phyloP scores from a whole-genome alignment of 2,113 vertebrate species.

The Hippocampus comes region DNA sequence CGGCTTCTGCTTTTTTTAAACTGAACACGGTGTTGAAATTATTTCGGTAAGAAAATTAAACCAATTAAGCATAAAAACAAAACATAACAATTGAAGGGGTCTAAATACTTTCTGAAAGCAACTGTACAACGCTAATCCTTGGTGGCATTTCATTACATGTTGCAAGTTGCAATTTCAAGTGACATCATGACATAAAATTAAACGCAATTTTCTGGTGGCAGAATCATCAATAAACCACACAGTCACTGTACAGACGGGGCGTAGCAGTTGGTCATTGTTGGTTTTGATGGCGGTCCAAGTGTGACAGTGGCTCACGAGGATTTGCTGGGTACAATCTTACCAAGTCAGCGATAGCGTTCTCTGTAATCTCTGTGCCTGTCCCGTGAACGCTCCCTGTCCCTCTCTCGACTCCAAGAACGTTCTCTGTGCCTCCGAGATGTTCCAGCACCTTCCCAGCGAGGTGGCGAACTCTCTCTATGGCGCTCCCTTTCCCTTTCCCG shows the following conservation, averaged over 20 bases:
- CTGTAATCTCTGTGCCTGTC: slow-evolving; percentile 63
- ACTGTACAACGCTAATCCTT: not conserved
- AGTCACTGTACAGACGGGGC: not conserved
- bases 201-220: not conserved
- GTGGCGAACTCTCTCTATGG: slow-evolving; percentile 44
- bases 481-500: slow-evolving; percentile 28
- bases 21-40: not conserved
- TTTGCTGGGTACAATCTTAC: slow-evolving; percentile 36
- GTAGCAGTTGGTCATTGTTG: not conserved
- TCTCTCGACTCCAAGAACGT: slow-evolving; percentile 12
- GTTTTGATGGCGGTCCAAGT: not conserved
- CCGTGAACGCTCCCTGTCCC: slow-evolving; percentile 52
- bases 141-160: not conserved
- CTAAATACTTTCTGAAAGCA: not conserved
- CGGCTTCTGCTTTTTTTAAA: not conserved
- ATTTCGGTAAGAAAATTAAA: not conserved
- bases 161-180: not conserved
- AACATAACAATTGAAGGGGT: not conserved
- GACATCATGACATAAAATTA: not conserved
- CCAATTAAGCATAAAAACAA: not conserved
- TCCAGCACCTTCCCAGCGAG: slow-evolving; percentile 48
- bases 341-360: slow-evolving; percentile 63
- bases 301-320: not conserved
- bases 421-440: slow-evolving; percentile 51
- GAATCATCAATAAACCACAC: not conserved